A percentile compares a stretch with the other conserved stretches of the same genome.
Conservation (phyloP, 2,797 vertebrate species). For the Fistularia tabacaria region DNA sequence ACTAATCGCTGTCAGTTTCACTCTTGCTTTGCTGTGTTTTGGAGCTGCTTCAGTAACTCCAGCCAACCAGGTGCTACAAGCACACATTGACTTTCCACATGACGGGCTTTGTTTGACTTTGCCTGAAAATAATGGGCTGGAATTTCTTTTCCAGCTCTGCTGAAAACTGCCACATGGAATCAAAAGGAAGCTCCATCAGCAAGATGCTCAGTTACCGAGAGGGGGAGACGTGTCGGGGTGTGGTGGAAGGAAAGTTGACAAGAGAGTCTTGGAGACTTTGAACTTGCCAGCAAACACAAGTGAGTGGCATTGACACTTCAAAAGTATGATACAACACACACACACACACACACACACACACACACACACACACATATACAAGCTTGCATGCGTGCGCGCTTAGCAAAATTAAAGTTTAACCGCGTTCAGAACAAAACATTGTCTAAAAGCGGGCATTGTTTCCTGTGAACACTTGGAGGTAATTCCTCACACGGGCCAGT, state of each 20-base stretch:
- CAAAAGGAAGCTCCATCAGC: slow-evolving; percentile 51
- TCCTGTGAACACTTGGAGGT: no score
- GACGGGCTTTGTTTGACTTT: slow-evolving; percentile 43
- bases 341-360: background rate
- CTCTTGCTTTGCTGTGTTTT: background rate
- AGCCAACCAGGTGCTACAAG: slow-evolving; percentile 9
- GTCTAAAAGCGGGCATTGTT: no score
- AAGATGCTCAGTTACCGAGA: slow-evolving; percentile 31
- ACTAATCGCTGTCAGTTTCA: background rate
- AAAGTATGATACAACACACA: background rate
- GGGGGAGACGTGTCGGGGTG: slow-evolving; percentile 2
- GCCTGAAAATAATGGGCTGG: slow-evolving; percentile 53
- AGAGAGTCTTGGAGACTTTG: slow-evolving; percentile 23
- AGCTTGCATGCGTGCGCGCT: no score
- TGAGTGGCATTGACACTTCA: slow-evolving; percentile 5
- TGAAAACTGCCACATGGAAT: slow-evolving; percentile 49
- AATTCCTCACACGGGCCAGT: slow-evolving; percentile 4
- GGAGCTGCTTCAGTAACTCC: slow-evolving; percentile 8
- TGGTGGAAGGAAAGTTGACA: slow-evolving; percentile 15
- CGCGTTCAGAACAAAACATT: no score
- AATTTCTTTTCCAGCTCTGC: slow-evolving; percentile 49
- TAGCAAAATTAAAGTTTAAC: no score
- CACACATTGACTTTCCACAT: slow-evolving; percentile 44
- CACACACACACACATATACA: background rate
- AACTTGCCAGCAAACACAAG: slow-evolving; percentile 15